Evolutionary conservation across 1,140 invertebrate genomes (phyloP).

Genomic region (Cyphomyrmex costatus): DNA sequence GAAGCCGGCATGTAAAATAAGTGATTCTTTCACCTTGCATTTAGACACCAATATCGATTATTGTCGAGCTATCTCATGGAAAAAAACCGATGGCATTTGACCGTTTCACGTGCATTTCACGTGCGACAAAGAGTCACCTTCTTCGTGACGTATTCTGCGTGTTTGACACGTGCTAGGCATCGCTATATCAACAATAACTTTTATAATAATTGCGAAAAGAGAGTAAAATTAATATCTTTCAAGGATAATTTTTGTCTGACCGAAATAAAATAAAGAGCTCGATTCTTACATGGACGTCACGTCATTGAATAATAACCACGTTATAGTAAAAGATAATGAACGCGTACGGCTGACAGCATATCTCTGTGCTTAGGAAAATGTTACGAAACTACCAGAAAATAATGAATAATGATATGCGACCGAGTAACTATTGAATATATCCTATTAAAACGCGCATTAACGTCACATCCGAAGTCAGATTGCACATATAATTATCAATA

Average conservation of each 20-base stretch:
- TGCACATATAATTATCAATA: slow-evolving; percentile 18
- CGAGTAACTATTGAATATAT: slow-evolving; percentile 3
- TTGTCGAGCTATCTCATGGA: neutral
- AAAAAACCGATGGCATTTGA: slow-evolving; percentile 14
- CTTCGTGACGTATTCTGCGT: neutral
- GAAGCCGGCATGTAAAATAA: slow-evolving; percentile 41
- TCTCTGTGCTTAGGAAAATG: slow-evolving; percentile 25
- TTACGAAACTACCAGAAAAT: slow-evolving; percentile 56
- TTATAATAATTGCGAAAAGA: neutral
- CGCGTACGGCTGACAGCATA: slow-evolving; percentile 14
- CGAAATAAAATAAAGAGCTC: slow-evolving; percentile 10
- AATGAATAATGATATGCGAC: slow-evolving; percentile 38
- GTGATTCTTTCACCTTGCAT: slow-evolving; percentile 55
- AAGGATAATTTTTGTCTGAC: neutral
- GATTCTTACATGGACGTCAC: slow-evolving; percentile 19
- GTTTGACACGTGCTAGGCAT: neutral
- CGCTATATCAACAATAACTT: neutral
- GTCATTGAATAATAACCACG: slow-evolving; percentile 51
- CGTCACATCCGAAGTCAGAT: neutral
- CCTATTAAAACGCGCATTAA: slow-evolving; percentile 1
- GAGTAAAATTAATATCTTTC: neutral
- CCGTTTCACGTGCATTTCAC: neutral
- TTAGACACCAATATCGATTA: slow-evolving; percentile 47
- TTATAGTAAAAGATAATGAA: slow-evolving; percentile 32
- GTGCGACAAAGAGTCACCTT: neutral